A percentile compares a stretch with the other conserved stretches of the same genome.
phyloP scores from a whole-genome alignment of 2,797 vertebrate genomes.

The Danio kyathit region DNA sequence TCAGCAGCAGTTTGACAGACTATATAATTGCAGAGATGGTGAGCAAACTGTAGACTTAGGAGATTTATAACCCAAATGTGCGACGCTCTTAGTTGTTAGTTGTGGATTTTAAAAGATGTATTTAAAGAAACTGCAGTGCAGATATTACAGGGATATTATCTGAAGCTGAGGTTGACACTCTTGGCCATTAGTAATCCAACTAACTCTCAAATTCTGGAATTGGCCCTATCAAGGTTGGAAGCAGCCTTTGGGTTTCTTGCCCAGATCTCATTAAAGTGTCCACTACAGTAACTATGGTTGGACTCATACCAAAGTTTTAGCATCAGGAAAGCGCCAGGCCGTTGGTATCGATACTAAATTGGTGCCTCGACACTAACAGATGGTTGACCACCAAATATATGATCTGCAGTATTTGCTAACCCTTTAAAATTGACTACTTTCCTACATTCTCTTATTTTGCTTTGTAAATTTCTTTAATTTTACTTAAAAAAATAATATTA shows the following conservation, averaged over 20 bases:
- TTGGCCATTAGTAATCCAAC: background rate
- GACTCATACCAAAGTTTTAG: background rate
- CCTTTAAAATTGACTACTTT: background rate
- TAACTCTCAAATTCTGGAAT: background rate
- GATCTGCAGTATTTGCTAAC: background rate
- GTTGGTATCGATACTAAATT: background rate
- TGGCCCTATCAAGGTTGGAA: background rate
- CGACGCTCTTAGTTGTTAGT: background rate
- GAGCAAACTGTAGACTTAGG: constrained; percentile 34
- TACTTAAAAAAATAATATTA: too few species aligned
- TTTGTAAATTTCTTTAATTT: background rate
- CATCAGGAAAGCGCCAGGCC: background rate
- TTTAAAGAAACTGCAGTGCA: constrained; percentile 7
- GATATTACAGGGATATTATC: background rate
- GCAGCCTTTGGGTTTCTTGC: background rate
- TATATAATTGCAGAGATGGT: constrained; percentile 32
- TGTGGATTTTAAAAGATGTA: background rate
- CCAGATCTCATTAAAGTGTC: background rate
- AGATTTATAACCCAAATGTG: background rate
- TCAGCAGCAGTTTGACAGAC: constrained; percentile 31
- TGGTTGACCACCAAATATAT: background rate
- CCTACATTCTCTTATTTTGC: background rate
- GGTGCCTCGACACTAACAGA: background rate
- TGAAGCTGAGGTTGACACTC: background rate
- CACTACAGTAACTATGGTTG: background rate